A percentile compares a stretch with the other conserved stretches of the same genome.
Conservation (phyloP, 2,113 vertebrate species). For the human (Homo sapiens) region DNA sequence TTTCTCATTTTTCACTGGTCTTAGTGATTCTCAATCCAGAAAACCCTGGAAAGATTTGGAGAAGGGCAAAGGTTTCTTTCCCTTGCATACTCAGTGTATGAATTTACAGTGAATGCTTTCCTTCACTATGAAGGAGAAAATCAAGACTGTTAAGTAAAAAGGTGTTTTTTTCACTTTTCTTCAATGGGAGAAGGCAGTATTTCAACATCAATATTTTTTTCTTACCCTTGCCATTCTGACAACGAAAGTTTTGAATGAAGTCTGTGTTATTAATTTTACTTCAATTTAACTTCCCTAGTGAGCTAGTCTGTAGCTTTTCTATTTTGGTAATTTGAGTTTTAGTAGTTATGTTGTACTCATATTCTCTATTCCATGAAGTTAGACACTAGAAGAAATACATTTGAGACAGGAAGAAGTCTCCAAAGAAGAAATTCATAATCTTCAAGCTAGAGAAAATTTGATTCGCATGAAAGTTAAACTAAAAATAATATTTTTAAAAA, state of each 20-base stretch:
- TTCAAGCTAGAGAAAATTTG: constrained; percentile 52
- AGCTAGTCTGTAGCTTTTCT: constrained; percentile 15
- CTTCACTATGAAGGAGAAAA: not conserved
- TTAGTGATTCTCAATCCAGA: not conserved
- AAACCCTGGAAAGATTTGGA: not conserved
- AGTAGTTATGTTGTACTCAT: constrained; percentile 4
- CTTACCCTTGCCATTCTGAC: not conserved
- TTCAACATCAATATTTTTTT: constrained; percentile 35
- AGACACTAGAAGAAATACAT: constrained; percentile 35
- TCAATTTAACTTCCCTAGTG: not conserved
- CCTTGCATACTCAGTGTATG: not conserved
- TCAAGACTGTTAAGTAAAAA: not conserved
- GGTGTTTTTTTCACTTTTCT: not conserved
- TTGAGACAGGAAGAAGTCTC: constrained; percentile 22
- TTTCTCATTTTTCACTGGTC: not conserved
- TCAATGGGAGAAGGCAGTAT: not conserved
- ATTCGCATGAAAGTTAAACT: constrained; percentile 31
- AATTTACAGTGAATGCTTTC: not conserved
- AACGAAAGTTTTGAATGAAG: constrained; percentile 37
- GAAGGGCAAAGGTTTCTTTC: not conserved
- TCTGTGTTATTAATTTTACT: constrained; percentile 5
- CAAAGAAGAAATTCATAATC: constrained; percentile 49
- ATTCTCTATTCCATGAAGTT: constrained; percentile 41
- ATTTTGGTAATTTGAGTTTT: constrained; percentile 47
- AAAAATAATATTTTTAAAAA: not conserved